phyloP scores from a whole-genome alignment of 2,888 invertebrate species.

The Achlya flavicornis region DNA sequence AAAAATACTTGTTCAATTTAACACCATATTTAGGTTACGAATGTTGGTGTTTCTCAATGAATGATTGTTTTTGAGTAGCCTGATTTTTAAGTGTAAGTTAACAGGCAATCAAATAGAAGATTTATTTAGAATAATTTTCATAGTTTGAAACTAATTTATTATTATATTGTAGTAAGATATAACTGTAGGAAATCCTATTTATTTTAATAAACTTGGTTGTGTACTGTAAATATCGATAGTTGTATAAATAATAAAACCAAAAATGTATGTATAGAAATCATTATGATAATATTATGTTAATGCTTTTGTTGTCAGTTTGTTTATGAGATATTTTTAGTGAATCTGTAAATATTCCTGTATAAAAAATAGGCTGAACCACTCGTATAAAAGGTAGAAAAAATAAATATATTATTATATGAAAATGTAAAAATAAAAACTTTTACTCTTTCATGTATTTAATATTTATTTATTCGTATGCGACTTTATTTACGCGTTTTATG shows the following conservation, averaged over 20 bases:
- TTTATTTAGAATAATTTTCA: not conserved
- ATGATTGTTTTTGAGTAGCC: not conserved
- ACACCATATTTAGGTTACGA: not conserved
- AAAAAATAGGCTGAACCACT: constrained; percentile 28
- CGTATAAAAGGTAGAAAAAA: constrained; percentile 37
- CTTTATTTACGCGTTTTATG: not conserved
- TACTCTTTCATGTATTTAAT: no score
- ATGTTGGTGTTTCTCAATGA: not conserved
- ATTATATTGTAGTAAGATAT: constrained; percentile 36
- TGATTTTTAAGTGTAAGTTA: not conserved
- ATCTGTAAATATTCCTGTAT: constrained; percentile 51
- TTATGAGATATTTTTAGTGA: constrained; percentile 50
- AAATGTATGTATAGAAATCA: constrained; percentile 49
- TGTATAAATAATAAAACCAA: constrained; percentile 44
- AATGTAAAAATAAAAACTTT: not conserved
- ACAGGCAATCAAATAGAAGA: not conserved
- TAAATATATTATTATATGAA: no score
- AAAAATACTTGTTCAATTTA: not conserved
- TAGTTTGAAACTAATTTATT: constrained; percentile 11
- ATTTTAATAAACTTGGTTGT: constrained; percentile 68
- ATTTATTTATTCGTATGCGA: not conserved
- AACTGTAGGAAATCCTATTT: constrained; percentile 55
- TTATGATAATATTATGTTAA: constrained; percentile 38
- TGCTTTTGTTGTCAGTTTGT: constrained; percentile 68
- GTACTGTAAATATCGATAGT: constrained; percentile 70